These are phyloP conservation scores for Cylindroiulus punctatus DNA, from an alignment of 2,888 invertebrate species.

Conservation along the genomic window DNA sequence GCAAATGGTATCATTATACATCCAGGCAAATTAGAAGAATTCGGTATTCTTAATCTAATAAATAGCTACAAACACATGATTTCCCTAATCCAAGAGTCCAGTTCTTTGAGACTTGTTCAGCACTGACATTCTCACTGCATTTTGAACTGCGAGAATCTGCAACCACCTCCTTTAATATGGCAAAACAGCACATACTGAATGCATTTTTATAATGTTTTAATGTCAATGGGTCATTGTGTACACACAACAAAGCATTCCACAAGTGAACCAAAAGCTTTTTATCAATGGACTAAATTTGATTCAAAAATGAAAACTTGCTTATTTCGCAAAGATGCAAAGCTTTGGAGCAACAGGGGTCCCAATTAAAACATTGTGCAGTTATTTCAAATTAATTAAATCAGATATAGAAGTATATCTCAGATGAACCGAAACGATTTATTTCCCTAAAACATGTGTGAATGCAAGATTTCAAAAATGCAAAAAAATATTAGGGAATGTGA, in stretches of 20 bases:
- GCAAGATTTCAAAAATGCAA: neutral
- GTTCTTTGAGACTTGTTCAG: neutral
- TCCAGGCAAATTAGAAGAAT: neutral
- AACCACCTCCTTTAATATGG: neutral
- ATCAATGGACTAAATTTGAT: neutral
- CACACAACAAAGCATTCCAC: neutral
- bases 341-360: neutral
- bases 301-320: neutral
- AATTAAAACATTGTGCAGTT: neutral
- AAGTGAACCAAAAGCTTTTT: neutral
- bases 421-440: neutral
- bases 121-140: neutral
- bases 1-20: neutral
- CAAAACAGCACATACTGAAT: neutral
- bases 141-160: neutral
- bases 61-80: neutral
- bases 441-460: neutral
- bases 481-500: conserved; percentile 22
- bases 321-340: neutral
- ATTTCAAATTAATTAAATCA: neutral
- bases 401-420: neutral
- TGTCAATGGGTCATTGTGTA: neutral
- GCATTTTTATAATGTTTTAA: neutral
- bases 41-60: neutral
- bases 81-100: neutral